Base-by-base conservation (phyloP, 2,797 vertebrate species). In the Valencia hispanica region DNA sequence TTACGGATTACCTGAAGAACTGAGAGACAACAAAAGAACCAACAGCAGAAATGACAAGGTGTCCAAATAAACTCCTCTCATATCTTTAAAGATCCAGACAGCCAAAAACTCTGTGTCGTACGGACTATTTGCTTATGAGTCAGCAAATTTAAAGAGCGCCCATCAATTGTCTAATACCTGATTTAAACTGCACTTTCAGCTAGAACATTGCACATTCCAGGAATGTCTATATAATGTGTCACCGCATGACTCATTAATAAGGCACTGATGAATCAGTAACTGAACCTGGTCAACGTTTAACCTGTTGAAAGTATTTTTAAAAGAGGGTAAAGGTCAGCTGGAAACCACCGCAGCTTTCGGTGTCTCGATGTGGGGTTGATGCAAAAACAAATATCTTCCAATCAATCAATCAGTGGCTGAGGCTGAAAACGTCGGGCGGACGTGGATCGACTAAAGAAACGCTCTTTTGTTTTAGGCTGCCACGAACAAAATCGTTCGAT, bases 131-230 rank as follows among this genome's bases (percentile, higher is more conserved):
- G 63, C 59, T 72, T n/a, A 80, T 57, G 41, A 65, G 63, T 78
- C 15, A 12, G 27, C 41, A 45, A 63, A 55, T 39, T 43, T 4
- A 73, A 79, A 70, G 66, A 50, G 63, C 34, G 45, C 3, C 47
- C 61, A 69, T 74, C 73, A 74, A 75, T 71, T 48, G 9, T n/a
- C 20, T 78, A 66, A 81, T 70, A 77, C 71, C 61, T 79, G 73
- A 68, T 76, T 72, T 76, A 85, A 81, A 85, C 65, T 76, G 79
- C 36, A 78, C 68, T 61, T 69, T 74, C 39, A 75, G 66, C 22
- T 18, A 2, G 14, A 75, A 57, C 30, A 45, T 25, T 27, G 55
- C 69, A 51, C 43, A 17, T 32, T 20, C 30, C 30, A 34, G 59
- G 20, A 61, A 61, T 9, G 15, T 45, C 9, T 34, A 9, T 57